Percentiles rank a stretch among this genome's conserved stretches.
Evolutionary conservation across 2,113 vertebrate genomes (phyloP).

Genomic region (Aspiorhynchus laticeps): DNA sequence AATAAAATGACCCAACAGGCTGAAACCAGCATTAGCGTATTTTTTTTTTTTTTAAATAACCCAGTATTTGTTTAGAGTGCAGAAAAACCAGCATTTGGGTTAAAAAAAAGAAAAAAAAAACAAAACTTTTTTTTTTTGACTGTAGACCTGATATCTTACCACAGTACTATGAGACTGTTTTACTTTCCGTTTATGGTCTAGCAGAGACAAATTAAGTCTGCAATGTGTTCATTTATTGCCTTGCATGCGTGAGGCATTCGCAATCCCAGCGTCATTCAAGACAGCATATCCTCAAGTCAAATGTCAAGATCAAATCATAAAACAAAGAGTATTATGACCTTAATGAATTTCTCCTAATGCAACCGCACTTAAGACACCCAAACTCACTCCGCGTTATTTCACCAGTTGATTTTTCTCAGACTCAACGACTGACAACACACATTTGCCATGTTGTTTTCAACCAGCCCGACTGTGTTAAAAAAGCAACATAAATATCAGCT

Average conservation of each 20-base stretch:
- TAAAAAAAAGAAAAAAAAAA: too few species aligned
- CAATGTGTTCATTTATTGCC: constrained; percentile 14
- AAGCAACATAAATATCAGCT: neutral
- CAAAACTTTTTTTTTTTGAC: too few species aligned
- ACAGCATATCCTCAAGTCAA: neutral
- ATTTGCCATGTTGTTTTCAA: neutral
- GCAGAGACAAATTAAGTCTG: neutral
- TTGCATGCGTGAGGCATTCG: neutral
- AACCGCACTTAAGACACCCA: neutral
- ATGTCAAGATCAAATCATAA: neutral
- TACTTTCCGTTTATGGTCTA: neutral
- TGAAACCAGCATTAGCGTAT: too few species aligned
- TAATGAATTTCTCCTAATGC: neutral
- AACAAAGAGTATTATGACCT: neutral
- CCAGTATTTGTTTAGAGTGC: too few species aligned
- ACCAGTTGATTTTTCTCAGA: too few species aligned
- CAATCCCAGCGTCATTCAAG: neutral
- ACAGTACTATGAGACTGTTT: neutral
- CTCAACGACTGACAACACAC: too few species aligned
- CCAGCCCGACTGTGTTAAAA: neutral
- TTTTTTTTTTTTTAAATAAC: too few species aligned
- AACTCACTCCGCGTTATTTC: neutral
- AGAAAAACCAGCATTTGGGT: too few species aligned
- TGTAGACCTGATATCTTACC: too few species aligned
- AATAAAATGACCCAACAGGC: too few species aligned